Base-by-base conservation (phyloP, 2,888 invertebrate genomes). In the Embidobia sp. region DNA sequence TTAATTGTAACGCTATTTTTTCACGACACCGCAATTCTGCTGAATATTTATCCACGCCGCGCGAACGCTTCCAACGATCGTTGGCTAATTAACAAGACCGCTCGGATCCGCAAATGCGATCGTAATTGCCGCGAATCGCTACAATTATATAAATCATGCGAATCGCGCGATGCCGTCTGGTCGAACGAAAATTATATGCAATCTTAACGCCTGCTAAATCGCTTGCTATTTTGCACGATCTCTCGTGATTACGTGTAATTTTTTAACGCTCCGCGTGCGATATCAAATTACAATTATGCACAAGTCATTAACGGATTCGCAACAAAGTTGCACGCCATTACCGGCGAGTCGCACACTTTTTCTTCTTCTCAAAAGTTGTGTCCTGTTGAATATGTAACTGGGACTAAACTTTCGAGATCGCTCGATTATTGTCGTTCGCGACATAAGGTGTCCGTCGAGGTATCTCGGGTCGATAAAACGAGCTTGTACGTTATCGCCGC, bases 401-500 rank as follows among this genome's bases (percentile, higher is more conserved):
- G 33, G 42, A 18, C 27, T 35, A 31, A 42, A 37, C 55, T 57
- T 67, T 57, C 67, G 37, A 48, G 57, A 57, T 67, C 22, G 11
- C 0, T 26, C 26, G 48, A 57, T 57, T 67, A 31, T 31, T 8
- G 15, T 22, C 29, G 53, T 42, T 66, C 49, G 42, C 59, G 29
- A 44, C 18, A 42, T 51, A 42, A 73, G 57, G 57, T 57, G 22
- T 10, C 13, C 18, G 22, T 8, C 13, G 8, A 44, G 11, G 31
- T 59, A 51, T 61, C 51, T 6, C n/a, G 10, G 11, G 27, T 16
- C 67, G 49, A 53, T 74, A 51, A 53, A 75, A 46, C 63, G 40
- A 55, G 35, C 66, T 49, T 19, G 51, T 51, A 40, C 59, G 67
- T 61, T 75, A 75, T 75, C 69, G 66, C 33, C 67, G 46, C n/a